These are phyloP conservation scores for Strigamia maritima DNA, from an alignment of 2,888 invertebrate species.

Conservation along the genomic window DNA sequence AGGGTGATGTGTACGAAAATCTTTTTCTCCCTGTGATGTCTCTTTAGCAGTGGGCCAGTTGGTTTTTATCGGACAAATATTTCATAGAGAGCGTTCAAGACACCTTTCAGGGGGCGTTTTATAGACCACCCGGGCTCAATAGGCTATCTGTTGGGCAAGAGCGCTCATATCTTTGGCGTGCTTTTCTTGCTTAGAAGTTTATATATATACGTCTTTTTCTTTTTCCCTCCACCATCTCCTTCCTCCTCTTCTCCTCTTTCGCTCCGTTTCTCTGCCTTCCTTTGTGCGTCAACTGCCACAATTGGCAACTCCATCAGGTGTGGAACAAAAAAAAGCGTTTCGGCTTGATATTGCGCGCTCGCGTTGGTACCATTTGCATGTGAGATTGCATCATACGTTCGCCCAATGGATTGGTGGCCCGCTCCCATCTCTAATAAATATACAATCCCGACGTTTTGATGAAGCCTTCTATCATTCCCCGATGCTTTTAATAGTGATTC, in stretches of 20 bases:
- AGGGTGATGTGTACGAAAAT: constrained; percentile 15
- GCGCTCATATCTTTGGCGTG: constrained; percentile 27
- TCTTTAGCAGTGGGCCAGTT: constrained; percentile 27
- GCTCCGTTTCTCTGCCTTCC: constrained; percentile 11
- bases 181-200: constrained; percentile 27
- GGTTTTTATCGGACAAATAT: constrained; percentile 27
- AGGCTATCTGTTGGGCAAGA: constrained; percentile 24
- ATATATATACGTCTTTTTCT: not conserved
- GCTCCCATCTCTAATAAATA: constrained; percentile 24
- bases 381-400: constrained; percentile 20
- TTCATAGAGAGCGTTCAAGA: constrained; percentile 27
- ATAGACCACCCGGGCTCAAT: constrained; percentile 27
- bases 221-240: not conserved
- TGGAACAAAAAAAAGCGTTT: not conserved
- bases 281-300: constrained; percentile 29
- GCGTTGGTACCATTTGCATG: constrained; percentile 27
- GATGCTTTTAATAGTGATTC: constrained; percentile 27
- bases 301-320: constrained; percentile 29
- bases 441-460: constrained; percentile 29
- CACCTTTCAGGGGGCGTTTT: constrained; percentile 29
- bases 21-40: constrained; percentile 21
- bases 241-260: not conserved
- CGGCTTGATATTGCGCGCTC: constrained; percentile 12
- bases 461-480: constrained; percentile 29
- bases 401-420: constrained; percentile 24